Conservation (phyloP, 1,140 invertebrate species). For the Limonius californicus region DNA sequence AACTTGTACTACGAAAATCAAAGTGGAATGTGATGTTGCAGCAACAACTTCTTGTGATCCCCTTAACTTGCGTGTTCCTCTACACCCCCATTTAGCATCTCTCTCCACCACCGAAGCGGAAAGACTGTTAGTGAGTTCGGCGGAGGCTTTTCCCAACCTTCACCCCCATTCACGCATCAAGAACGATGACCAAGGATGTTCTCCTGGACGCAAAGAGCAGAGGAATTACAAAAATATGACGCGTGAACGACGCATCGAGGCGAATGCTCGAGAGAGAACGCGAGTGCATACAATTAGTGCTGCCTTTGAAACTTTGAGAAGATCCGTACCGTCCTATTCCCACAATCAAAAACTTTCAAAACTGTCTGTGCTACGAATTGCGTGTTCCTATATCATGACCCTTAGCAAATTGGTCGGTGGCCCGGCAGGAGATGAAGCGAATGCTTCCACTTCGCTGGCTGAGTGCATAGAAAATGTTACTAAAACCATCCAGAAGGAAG, state of each 20-base stretch:
- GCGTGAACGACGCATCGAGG: conserved; percentile 83
- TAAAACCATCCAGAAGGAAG: conserved; percentile 87
- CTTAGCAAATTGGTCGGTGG: conserved; percentile 58
- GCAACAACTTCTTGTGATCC: conserved; percentile 37
- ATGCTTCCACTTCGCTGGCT: conserved; percentile 54
- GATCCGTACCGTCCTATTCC: conserved; percentile 83
- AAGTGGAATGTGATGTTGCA: background rate
- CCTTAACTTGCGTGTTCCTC: conserved; percentile 49
- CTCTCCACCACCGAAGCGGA: conserved; percentile 37
- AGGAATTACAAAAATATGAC: conserved; percentile 96
- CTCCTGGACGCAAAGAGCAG: conserved; percentile 57
- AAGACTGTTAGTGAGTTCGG: conserved; percentile 33
- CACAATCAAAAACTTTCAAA: conserved; percentile 92
- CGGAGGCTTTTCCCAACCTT: conserved; percentile 35
- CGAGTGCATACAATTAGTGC: conserved; percentile 93
- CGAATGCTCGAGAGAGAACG: conserved; percentile 87
- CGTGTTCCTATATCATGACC: conserved; percentile 86
- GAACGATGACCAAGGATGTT: background rate
- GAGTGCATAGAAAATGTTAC: conserved; percentile 82
- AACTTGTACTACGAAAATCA: background rate
- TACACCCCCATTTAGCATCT: conserved; percentile 49
- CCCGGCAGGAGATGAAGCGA: conserved; percentile 55
- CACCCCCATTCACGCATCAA: background rate
- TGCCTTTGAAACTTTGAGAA: conserved; percentile 84
- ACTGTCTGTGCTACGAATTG: conserved; percentile 84